Percentiles rank a stretch among this genome's conserved stretches.
These are phyloP conservation scores for Yasuhikotakia modesta DNA, from an alignment of 2,797 vertebrate species.

Conservation along the genomic window DNA sequence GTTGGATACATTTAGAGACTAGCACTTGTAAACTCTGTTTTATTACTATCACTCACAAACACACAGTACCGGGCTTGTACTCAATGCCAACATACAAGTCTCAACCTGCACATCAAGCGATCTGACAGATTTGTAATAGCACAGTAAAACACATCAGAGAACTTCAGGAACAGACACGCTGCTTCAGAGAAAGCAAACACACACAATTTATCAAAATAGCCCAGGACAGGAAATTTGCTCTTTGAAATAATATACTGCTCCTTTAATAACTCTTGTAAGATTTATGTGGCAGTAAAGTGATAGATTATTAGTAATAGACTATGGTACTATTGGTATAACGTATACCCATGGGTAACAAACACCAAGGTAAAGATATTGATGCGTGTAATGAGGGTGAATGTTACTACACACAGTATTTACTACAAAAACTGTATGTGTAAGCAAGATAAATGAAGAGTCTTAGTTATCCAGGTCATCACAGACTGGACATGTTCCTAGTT, in stretches of 20 bases:
- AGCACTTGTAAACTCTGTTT: not conserved
- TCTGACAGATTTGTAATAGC: slow-evolving; percentile 37
- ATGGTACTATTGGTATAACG: not conserved
- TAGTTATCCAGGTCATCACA: slow-evolving; percentile 1
- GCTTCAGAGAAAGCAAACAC: not conserved
- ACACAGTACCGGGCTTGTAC: not conserved
- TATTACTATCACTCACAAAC: not conserved
- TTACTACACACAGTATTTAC: slow-evolving; percentile 15
- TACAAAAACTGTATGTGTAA: slow-evolving; percentile 26
- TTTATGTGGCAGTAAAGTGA: no score
- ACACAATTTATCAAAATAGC: no score
- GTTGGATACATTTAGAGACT: not conserved
- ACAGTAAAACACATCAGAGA: slow-evolving; percentile 5
- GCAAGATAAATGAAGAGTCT: not conserved
- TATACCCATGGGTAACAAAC: not conserved
- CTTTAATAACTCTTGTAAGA: no score
- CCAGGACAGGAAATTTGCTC: no score
- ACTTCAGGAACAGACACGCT: slow-evolving; percentile 33
- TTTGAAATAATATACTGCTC: not conserved
- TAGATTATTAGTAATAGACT: not conserved
- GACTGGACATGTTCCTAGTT: not conserved
- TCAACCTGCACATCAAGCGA: slow-evolving; percentile 25
- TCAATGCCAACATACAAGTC: slow-evolving; percentile 22
- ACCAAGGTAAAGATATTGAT: not conserved
- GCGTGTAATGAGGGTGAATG: not conserved